Base-by-base conservation (phyloP, 2,888 invertebrate species). In the Heliconius ismenius region DNA sequence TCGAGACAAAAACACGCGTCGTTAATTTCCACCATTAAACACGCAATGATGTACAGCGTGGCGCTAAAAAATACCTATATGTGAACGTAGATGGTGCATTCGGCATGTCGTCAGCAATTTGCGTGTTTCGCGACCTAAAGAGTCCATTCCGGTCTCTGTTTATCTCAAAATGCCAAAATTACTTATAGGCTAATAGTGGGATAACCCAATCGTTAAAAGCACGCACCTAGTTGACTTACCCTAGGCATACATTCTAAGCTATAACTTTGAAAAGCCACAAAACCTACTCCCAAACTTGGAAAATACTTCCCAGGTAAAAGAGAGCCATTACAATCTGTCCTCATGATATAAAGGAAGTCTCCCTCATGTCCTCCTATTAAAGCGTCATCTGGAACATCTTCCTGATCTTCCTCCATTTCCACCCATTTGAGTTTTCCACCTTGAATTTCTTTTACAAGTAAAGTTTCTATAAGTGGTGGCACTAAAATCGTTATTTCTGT, bases 301-400 rank as follows among this genome's bases (percentile, higher is more conserved):
- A 96, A 94, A 81, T 96, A 95, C 89, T 97, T 97, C 36, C 98
- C 98, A 73, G 98, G 97, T 80, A 97, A 95, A 63, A 97, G 87
- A n/a, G 96, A 97, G 11, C 96, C 96, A 81, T 95, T 96, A 86
- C 97, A 96, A 28, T 90, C 89, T 4, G 96, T 96, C 83, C 98
- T 95, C 24, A 96, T 95, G 4, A 97, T 95, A 84, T 95, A 97
- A 10, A 82, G 28, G 24, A 79, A 63, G 75, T 81, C 82, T 24
- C 76, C 76, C 74, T 82, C 82, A 75, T 74, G 78, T 18, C 82
- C 81, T 65, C 82, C 82, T 60, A 82, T 81, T 21, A 81, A 10
- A 60, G 82, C 79, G 18, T 74, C 78, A 73, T 80, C 78, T 36
- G 82, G 82, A 26, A 82, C 78, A 62, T 81, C 78, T 15, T 77